Percentiles rank a stretch among this genome's conserved stretches.
These are phyloP conservation scores for Tenebrio molitor DNA, from an alignment of 1,140 invertebrate genomes.

Conservation along the genomic window DNA sequence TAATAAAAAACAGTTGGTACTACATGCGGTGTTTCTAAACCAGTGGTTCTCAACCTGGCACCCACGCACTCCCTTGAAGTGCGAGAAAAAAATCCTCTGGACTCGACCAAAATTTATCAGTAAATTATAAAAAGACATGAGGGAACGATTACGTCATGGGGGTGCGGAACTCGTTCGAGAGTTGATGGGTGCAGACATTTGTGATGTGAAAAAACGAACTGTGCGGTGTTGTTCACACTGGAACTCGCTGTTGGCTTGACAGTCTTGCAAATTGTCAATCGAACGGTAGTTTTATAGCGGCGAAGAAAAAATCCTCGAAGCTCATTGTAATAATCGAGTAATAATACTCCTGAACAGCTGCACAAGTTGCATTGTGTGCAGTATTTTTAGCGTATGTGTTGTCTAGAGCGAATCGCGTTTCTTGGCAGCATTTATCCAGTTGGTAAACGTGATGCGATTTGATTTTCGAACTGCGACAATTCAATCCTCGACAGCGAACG, in stretches of 20 bases:
- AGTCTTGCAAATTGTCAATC: background rate
- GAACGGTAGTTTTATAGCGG: conserved; percentile 10
- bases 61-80: too few species aligned
- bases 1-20: background rate
- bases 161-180: too few species aligned
- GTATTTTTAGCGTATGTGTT: conserved; percentile 16
- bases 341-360: conserved; percentile 6
- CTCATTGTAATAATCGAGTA: too few species aligned
- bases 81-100: too few species aligned
- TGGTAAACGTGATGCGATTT: conserved; percentile 17
- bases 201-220: too few species aligned
- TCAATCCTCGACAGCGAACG: background rate
- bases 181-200: too few species aligned
- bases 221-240: too few species aligned
- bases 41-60: too few species aligned
- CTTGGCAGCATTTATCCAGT: conserved; percentile 19
- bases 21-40: too few species aligned
- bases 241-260: background rate
- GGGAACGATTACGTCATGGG: too few species aligned
- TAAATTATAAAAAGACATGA: too few species aligned
- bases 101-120: too few species aligned
- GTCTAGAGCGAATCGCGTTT: conserved; percentile 14
- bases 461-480: conserved; percentile 17
- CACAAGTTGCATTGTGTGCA: conserved; percentile 28
- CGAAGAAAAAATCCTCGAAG: conserved; percentile 3